Conservation (phyloP, 1,140 invertebrate genomes). For the Spodoptera frugiperda region DNA sequence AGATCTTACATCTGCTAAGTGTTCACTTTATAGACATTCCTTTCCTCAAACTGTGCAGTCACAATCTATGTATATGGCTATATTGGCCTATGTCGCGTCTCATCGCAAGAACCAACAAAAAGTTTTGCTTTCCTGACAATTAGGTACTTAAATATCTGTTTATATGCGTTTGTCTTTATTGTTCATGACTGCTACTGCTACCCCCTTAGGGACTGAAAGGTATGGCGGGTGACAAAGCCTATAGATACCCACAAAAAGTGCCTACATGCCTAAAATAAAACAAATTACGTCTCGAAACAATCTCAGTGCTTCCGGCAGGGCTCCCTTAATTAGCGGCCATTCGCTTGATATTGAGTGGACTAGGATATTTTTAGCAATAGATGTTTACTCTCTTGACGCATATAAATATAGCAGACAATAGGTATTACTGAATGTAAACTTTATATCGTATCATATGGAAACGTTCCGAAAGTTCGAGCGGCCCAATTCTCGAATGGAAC, state of each 20-base stretch:
- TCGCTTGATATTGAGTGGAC: slow-evolving; percentile 26
- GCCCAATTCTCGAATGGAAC: slow-evolving; percentile 72
- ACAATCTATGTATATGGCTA: background rate
- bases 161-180: too few relatives aligned
- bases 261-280: too few relatives aligned
- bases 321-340: slow-evolving; percentile 5
- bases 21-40: slow-evolving; percentile 11
- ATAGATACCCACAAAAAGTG: too few relatives aligned
- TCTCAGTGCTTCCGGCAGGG: slow-evolving; percentile 7
- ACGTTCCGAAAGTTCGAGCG: slow-evolving; percentile 59
- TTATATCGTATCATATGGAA: slow-evolving; percentile 47
- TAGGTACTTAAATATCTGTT: too few relatives aligned
- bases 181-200: too few relatives aligned
- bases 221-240: too few relatives aligned
- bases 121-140: too few relatives aligned
- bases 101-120: too few relatives aligned
- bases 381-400: background rate
- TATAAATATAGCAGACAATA: slow-evolving; percentile 40
- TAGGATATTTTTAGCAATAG: slow-evolving; percentile 26
- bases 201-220: too few relatives aligned
- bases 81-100: too few relatives aligned
- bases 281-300: background rate
- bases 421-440: slow-evolving; percentile 36
- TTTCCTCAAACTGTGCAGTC: background rate
- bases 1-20: slow-evolving; percentile 15